Conservation (phyloP, 1,140 invertebrate species). For the Muscidifurax raptorellus region DNA sequence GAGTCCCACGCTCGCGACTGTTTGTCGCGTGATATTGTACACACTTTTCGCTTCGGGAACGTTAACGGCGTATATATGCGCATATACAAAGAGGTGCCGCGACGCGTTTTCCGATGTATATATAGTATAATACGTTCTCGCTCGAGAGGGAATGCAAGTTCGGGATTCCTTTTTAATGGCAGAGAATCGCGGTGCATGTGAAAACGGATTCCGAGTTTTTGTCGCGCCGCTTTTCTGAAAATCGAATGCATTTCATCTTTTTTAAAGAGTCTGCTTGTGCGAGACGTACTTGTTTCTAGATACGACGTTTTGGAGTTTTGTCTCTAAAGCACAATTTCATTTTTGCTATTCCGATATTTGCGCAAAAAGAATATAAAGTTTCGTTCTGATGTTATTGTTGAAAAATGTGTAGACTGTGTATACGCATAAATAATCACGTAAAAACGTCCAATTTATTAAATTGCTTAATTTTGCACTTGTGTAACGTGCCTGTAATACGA, state of each 20-base stretch:
- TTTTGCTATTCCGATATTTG: no score
- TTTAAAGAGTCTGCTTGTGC: neutral
- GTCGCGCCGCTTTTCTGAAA: neutral
- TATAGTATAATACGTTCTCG: neutral
- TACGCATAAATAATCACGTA: neutral
- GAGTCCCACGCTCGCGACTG: neutral
- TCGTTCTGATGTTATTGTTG: neutral
- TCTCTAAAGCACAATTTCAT: no score
- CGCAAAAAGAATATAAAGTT: neutral
- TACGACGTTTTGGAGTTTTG: no score
- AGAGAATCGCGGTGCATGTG: neutral
- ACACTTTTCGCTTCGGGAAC: neutral
- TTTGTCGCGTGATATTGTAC: neutral
- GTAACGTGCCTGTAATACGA: neutral
- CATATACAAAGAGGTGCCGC: neutral
- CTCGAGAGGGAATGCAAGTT: neutral
- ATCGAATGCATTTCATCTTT: neutral
- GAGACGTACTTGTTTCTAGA: no score
- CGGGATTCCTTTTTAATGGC: neutral
- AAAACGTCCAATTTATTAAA: no score
- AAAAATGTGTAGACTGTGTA: no score
- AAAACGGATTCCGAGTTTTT: neutral
- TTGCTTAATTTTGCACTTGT: no score
- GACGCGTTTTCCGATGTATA: neutral
- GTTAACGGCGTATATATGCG: neutral